Evolutionary conservation across 2,797 vertebrate genomes (phyloP), one percentile per base, ranked within the genome.

Genomic region (Tragopan temminckii): DNA sequence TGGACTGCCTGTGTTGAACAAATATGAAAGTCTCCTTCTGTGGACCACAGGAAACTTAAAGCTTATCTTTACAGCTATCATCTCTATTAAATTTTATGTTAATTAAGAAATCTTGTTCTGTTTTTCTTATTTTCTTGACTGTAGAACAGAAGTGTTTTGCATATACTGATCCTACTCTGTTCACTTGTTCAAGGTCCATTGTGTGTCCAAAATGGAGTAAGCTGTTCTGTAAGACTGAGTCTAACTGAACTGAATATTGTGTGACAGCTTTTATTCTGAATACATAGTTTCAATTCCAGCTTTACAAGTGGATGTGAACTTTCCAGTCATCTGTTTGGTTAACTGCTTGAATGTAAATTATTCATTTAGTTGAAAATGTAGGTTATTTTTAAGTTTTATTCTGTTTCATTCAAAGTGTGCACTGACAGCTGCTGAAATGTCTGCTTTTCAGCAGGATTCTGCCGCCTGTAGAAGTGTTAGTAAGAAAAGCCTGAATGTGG

Each of bases 311-410:
- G 48, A 13, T 80, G 59, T 83, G 70, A 76, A 45, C 92, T 83
- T 83, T 38, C 45, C 31, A 84, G 67, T 80, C 75, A 2, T 55
- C 66, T 64, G 27, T 79, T 67, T 43, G 53, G 40, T 5, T 29
- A 64, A 58, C 18, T 66, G 46, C 67, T 91, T 38, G 53, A 76
- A 46, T 46, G 27, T 66, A 31, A 58, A 33, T 76, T 42, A 38
- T 38, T 23, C 2, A 27, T 58, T 27, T 64, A 42, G 48, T 82
- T 46, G 77, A 20, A 9, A 50, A 19, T 43, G n/a, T 12, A 45
- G 20, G 24, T 79, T 81, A 42, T 81, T 85, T 84, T 64, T 16
- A 66, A 85, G 21, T 42, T 90, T 43, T 83, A 68, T 38, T 78
- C 29, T 0, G 0, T 70, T 70, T 31, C n/a, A 45, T 85, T 85